A percentile compares a stretch with the other conserved stretches of the same genome.
Conservation (phyloP, 2,797 vertebrate genomes). For the Iguana delicatissima region DNA sequence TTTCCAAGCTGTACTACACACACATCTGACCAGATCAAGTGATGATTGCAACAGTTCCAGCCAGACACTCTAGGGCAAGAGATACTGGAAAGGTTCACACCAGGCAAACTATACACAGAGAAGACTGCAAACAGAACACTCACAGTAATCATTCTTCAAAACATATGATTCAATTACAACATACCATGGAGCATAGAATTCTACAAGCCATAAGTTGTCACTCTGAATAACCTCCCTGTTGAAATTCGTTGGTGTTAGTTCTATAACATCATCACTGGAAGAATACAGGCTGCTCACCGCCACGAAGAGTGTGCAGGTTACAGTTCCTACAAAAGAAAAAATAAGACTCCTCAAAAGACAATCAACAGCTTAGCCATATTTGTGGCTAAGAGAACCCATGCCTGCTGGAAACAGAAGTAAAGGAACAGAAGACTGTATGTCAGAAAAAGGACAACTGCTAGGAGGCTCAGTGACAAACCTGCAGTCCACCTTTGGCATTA, state of each 20-base stretch:
- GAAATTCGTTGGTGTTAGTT: conserved; percentile 93
- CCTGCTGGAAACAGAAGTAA: neutral
- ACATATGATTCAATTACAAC: conserved; percentile 61
- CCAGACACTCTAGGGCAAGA: neutral
- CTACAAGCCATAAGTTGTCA: conserved; percentile 93
- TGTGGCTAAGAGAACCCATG: neutral
- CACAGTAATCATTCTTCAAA: neutral
- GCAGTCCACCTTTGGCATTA: too few species aligned
- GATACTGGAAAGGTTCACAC: neutral
- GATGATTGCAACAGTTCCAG: conserved; percentile 4
- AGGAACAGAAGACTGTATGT: neutral
- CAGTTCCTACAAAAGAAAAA: conserved; percentile 81
- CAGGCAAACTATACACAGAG: neutral
- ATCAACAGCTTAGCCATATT: neutral
- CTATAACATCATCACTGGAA: conserved; percentile 91
- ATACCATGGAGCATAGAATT: conserved; percentile 98
- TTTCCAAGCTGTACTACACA: neutral
- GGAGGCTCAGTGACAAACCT: too few species aligned
- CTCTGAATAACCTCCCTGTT: conserved; percentile 95
- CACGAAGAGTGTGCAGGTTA: conserved; percentile 87
- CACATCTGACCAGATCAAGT: neutral
- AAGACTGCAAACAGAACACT: neutral
- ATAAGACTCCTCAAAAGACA: conserved; percentile 7
- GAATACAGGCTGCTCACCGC: conserved; percentile 88
- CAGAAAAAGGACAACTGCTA: neutral